Evolutionary conservation across 2,888 invertebrate species (phyloP).

Genomic region (Campoplex capitator): DNA sequence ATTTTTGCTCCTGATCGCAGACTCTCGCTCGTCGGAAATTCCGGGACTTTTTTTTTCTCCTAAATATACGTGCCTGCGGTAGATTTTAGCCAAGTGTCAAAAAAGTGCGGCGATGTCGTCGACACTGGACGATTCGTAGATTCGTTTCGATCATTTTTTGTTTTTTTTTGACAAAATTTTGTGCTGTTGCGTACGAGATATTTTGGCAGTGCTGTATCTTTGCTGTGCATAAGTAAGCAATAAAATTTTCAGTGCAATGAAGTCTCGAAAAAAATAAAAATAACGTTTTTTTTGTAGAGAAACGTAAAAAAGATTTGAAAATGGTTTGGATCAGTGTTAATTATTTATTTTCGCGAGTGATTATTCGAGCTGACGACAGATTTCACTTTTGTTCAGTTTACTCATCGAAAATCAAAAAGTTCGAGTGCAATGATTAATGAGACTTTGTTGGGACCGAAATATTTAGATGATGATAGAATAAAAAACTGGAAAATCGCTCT

Average conservation of each 20-base stretch:
- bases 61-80: background rate
- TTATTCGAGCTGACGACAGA: background rate
- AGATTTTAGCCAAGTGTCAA: background rate
- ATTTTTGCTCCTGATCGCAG: slow-evolving; percentile 4
- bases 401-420: background rate
- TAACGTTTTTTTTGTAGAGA: no score
- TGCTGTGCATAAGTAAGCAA: background rate
- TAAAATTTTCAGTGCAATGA: background rate
- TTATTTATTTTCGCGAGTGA: background rate
- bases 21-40: slow-evolving; percentile 23
- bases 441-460: background rate
- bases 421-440: background rate
- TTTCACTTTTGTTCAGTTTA: background rate
- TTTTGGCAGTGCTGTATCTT: background rate
- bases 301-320: background rate
- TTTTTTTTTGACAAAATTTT: background rate
- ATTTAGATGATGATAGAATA: background rate
- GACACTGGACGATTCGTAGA: background rate
- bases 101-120: background rate
- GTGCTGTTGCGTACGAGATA: background rate
- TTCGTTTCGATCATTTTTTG: background rate
- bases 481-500: background rate
- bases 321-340: background rate
- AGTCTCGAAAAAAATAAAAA: background rate
- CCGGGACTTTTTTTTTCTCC: background rate